Evolutionary conservation across 2,113 vertebrate genomes (phyloP).

Genomic region (Cyprinus carpio): DNA sequence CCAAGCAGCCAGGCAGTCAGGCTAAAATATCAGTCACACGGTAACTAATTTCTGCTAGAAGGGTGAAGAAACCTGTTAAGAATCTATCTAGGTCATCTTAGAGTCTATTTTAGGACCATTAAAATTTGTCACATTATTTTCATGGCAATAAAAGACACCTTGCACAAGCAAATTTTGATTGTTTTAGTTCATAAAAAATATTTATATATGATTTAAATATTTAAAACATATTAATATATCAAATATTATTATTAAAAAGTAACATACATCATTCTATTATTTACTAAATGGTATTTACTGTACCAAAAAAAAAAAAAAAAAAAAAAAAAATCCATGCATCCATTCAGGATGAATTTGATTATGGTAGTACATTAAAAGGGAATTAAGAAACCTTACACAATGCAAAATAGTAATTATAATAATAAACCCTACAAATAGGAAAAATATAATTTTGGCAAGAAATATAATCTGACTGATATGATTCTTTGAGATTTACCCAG

Average conservation of each 20-base stretch:
- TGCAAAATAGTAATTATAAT: neutral
- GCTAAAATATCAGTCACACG: neutral
- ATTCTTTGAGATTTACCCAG: neutral
- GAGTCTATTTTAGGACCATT: neutral
- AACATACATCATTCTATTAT: neutral
- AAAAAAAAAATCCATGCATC: neutral
- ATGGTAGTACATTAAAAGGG: neutral
- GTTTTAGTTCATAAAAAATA: neutral
- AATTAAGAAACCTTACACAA: neutral
- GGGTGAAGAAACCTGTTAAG: neutral
- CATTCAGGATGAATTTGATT: neutral
- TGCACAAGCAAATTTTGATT: neutral
- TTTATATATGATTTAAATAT: neutral
- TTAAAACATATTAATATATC: neutral
- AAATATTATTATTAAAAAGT: neutral
- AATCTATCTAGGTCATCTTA: neutral
- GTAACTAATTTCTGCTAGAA: neutral
- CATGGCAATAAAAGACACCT: neutral
- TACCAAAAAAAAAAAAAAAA: neutral
- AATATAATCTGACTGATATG: neutral
- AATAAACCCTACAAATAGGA: neutral
- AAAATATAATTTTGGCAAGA: neutral
- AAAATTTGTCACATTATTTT: neutral
- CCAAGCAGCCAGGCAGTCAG: neutral
- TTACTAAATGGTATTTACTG: neutral